These are phyloP conservation scores for Vipera ursinii DNA, from an alignment of 2,797 vertebrate species.

Conservation along the genomic window DNA sequence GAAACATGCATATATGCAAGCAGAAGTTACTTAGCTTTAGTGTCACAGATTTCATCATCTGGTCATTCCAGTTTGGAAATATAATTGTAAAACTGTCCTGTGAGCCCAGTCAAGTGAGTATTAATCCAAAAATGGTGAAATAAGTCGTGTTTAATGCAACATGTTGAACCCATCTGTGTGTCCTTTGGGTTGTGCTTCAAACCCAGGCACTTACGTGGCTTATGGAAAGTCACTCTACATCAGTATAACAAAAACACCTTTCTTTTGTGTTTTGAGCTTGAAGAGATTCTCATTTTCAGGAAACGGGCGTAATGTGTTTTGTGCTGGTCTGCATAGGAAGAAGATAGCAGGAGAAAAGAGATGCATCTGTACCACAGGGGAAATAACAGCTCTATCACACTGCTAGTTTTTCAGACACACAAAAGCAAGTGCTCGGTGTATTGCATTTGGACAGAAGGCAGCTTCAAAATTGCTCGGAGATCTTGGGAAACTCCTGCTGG, in stretches of 20 bases:
- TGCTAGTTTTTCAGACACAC: neutral
- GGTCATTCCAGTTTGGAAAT: neutral
- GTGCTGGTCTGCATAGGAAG: neutral
- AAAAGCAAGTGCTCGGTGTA: neutral
- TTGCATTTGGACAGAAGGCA: neutral
- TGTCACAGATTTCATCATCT: neutral
- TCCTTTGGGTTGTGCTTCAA: neutral
- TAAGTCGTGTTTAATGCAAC: neutral
- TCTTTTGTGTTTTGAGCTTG: neutral
- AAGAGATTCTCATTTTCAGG: neutral
- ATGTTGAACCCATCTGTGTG: neutral
- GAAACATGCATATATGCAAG: neutral
- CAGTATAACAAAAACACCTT: neutral
- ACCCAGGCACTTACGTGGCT: too few species aligned
- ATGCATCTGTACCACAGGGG: neutral
- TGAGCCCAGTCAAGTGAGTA: neutral
- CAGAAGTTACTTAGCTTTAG: neutral
- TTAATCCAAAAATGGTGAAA: neutral
- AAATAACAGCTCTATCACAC: neutral
- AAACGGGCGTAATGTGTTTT: neutral
- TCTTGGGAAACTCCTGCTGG: neutral
- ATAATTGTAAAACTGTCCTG: neutral
- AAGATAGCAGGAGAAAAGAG: too few species aligned
- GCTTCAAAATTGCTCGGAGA: neutral
- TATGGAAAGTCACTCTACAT: neutral